Evolutionary conservation across 2,113 vertebrate genomes (phyloP).

Genomic region (Rana temporaria): DNA sequence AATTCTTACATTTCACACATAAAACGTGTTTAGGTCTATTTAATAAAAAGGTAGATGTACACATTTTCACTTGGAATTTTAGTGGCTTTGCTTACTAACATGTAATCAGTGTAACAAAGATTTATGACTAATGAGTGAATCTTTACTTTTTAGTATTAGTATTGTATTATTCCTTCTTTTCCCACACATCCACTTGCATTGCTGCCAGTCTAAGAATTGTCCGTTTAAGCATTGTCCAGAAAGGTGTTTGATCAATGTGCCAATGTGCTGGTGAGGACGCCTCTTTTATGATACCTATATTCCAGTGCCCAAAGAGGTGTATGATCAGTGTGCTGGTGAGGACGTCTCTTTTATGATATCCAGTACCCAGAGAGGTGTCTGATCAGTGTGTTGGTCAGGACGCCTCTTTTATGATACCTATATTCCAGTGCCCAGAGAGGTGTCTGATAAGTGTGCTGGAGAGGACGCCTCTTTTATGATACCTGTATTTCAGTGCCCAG

Average conservation of each 20-base stretch:
- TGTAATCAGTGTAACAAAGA: no score
- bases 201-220: no score
- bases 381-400: constrained; percentile 40
- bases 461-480: constrained; percentile 65
- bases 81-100: no score
- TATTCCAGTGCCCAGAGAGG: constrained; percentile 74
- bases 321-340: constrained; percentile 39
- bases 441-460: constrained; percentile 34
- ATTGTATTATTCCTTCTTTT: no score
- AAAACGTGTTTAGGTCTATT: no score
- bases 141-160: no score
- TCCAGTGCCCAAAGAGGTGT: constrained; percentile 73
- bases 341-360: constrained; percentile 70
- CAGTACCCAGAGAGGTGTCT: constrained; percentile 71
- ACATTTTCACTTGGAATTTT: no score
- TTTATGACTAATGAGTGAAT: no score
- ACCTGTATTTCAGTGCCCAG: constrained; percentile 77
- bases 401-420: constrained; percentile 71
- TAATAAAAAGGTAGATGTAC: no score
- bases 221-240: neutral
- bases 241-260: neutral
- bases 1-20: no score
- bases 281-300: constrained; percentile 74
- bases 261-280: constrained; percentile 33
- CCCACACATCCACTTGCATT: no score